Base-by-base conservation (phyloP, 2,797 vertebrate species). In the Parambassis ranga region DNA sequence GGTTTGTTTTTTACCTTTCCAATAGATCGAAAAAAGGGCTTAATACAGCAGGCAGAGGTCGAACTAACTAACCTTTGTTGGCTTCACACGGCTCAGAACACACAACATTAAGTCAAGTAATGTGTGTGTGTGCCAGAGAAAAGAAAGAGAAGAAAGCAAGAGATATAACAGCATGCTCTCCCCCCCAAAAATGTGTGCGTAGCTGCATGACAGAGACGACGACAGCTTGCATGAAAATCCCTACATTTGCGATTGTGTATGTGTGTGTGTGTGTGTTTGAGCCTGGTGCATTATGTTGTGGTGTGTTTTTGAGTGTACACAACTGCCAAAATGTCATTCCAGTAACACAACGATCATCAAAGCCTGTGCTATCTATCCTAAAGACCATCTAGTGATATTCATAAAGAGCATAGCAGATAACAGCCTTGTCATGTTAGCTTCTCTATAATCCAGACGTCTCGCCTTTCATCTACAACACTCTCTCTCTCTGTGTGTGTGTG, bases 391-490 rank as follows among this genome's bases (percentile, higher is more conserved):
- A 82, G 69, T 83, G 88, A 88, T 87, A 87, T 90, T 90, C 87
- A 90, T 91, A 91, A 91, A 92, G 89, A 90, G 89, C 89, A 91
- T 91, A 85, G 71, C 74, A 87, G 90, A 92, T 92, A 90, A 87
- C 81, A 89, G 82, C 85, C 84, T 82, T 86, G 84, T 83, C 86
- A 88, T 87, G 85, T 90, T 86, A 84, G 82, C 83, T 82, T 77
- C 82, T 88, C 85, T 59, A 69, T 87, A 84, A 89, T 88, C 78
- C 80, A 82, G 77, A 89, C 75, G 59, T 78, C 76, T 60, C 60
- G 49, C 67, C 82, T 89, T 90, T 90, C 84, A 89, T 89, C 85
- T 90, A 24, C 65, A 49, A 55, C 37, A 19, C 32, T 23, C 47
- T 24, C 49, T 37, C 50, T 10, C 44, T 27, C 13, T 7, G 43